Conservation (phyloP, 2,888 invertebrate genomes). For the Amphipyra tragopoginis region DNA sequence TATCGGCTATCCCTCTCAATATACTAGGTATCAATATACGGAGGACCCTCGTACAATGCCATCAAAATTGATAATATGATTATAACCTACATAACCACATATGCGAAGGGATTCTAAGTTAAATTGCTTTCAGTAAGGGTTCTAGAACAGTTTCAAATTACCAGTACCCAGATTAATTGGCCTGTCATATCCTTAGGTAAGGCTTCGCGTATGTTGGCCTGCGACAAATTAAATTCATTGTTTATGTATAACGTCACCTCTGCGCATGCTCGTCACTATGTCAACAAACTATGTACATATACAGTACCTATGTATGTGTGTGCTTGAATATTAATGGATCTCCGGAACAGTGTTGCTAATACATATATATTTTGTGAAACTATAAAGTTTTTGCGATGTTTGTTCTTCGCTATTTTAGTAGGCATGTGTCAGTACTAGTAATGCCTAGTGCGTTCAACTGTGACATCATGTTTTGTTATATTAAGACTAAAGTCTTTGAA, state of each 20-base stretch:
- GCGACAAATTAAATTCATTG: constrained; percentile 78
- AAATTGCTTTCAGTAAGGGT: constrained; percentile 39
- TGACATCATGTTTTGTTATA: constrained; percentile 57
- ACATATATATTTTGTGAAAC: constrained; percentile 62
- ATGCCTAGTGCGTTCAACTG: constrained; percentile 46
- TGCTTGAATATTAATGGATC: constrained; percentile 65
- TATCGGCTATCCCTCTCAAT: constrained; percentile 33
- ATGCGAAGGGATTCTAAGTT: constrained; percentile 21
- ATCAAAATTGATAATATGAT: constrained; percentile 33
- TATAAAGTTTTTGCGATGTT: constrained; percentile 52
- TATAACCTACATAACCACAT: constrained; percentile 30
- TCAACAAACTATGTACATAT: constrained; percentile 77
- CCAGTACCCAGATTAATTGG: constrained; percentile 41
- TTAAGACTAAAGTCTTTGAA: constrained; percentile 51
- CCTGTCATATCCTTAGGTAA: constrained; percentile 40
- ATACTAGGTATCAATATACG: constrained; percentile 45
- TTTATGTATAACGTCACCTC: constrained; percentile 78
- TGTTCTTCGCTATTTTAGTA: constrained; percentile 37
- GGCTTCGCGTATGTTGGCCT: constrained; percentile 50
- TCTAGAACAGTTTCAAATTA: constrained; percentile 39
- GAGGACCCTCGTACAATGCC: constrained; percentile 12
- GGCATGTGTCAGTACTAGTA: constrained; percentile 44
- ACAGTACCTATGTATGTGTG: constrained; percentile 53
- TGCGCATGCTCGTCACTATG: constrained; percentile 86
- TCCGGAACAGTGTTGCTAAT: constrained; percentile 55